Evolutionary conservation across 2,113 vertebrate species (phyloP).

Genomic region (Dendropsophus ebraccatus): DNA sequence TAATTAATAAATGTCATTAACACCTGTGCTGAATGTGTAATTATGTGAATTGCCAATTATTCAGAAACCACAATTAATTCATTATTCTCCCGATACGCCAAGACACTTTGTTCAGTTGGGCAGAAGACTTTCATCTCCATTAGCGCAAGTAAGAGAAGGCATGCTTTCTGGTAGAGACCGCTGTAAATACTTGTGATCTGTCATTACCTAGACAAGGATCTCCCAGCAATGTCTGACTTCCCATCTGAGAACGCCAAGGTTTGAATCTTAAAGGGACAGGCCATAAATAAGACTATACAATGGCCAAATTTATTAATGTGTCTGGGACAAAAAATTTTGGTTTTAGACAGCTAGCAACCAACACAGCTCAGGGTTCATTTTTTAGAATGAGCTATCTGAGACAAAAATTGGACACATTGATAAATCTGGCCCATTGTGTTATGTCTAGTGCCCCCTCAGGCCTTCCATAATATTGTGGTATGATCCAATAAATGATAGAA

Average conservation of each 20-base stretch:
- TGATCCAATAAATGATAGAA: neutral
- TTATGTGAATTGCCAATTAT: constrained; percentile 2
- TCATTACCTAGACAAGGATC: neutral
- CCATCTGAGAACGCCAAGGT: neutral
- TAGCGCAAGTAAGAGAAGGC: neutral
- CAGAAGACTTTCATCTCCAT: neutral
- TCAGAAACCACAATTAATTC: neutral
- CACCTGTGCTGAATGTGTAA: constrained; percentile 4
- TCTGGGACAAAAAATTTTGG: no score
- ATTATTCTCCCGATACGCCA: neutral
- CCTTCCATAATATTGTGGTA: neutral
- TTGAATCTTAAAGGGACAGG: neutral
- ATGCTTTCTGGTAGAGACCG: neutral
- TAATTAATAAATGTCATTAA: neutral
- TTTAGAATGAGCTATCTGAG: no score
- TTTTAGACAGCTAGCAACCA: no score
- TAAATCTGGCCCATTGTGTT: no score
- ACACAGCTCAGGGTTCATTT: no score
- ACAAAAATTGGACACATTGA: no score
- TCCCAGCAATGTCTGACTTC: neutral
- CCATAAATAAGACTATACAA: no score
- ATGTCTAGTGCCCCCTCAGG: no score
- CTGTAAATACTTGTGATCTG: neutral
- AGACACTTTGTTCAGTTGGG: neutral
- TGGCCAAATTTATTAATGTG: no score